Evolutionary conservation across 2,888 invertebrate species (phyloP).

Genomic region (Drosophila antonietae): DNA sequence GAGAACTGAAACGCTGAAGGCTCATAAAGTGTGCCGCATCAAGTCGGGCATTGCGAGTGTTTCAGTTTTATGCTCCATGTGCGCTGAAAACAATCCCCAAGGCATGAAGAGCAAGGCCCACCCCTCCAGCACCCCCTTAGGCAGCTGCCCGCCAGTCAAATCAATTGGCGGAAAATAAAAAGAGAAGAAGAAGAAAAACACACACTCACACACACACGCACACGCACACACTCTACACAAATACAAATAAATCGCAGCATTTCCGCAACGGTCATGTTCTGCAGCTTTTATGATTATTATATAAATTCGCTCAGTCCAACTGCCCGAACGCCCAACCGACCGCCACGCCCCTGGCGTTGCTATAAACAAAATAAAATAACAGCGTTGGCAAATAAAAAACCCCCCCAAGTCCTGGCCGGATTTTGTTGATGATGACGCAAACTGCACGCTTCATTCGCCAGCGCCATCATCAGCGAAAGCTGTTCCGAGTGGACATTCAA

Average conservation of each 20-base stretch:
- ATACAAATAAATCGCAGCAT: conserved; percentile 74
- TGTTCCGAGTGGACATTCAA: conserved; percentile 26
- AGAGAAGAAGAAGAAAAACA: conserved; percentile 25
- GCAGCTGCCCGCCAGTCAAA: conserved; percentile 54
- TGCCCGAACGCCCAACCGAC: background rate
- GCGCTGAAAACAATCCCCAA: conserved; percentile 55
- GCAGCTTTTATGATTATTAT: conserved; percentile 75
- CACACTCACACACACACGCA: conserved; percentile 19
- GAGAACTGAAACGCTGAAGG: conserved; percentile 25
- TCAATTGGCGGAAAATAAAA: conserved; percentile 71
- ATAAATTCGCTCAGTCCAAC: conserved; percentile 56
- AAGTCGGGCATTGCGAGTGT: conserved; percentile 54
- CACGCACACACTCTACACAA: conserved; percentile 46
- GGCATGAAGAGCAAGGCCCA: conserved; percentile 21
- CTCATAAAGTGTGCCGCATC: conserved; percentile 62
- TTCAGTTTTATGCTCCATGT: conserved; percentile 62
- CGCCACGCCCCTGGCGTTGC: conserved; percentile 33
- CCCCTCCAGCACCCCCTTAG: too few relatives aligned
- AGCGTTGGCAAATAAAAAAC: conserved; percentile 65
- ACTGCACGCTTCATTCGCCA: conserved; percentile 48
- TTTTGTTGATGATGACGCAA: conserved; percentile 53
- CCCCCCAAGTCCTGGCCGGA: conserved; percentile 31
- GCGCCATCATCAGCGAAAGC: conserved; percentile 25
- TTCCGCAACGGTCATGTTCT: conserved; percentile 72
- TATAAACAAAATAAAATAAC: conserved; percentile 51